Evolutionary conservation across 2,797 vertebrate species (phyloP), one percentile per base, ranked within the genome.

Genomic region (Enteromius radiatus): DNA sequence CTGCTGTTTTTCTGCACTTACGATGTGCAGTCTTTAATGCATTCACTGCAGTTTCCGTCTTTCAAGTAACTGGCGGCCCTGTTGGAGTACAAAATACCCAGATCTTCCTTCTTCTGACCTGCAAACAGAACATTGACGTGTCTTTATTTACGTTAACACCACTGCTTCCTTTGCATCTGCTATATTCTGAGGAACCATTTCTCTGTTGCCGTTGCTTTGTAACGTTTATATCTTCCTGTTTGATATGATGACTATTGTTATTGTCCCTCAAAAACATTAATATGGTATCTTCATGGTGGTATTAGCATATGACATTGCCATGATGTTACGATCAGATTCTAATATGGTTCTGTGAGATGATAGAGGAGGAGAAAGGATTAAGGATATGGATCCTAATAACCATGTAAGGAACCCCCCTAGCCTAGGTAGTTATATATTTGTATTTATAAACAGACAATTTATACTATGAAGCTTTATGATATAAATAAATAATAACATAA

Each of bases 31-130:
- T 98, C 97, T 81, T 96, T 95, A 81, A 97, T 93, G 91, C 97
- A 98, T 43, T 96, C 95, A 0, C 81, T 68, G 90, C 96, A 97
- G 89, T 96, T 96, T 2, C 97, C 97, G 4, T 96, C 94, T 91
- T 98, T 98, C 82, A 98, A 89, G 89, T 96, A 92, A 90, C 95
- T 95, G 0, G 97, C 97, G 19, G 97, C 97, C 26, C 97, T 95
- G 90, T 98, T 98, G 3, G 97, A 96, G 86, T 96, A 95, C 86
- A 98, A 93, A 87, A 97, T 93, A 77, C 93, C 94, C 78, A 96
- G 92, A 90, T 97, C 96, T 81, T 95, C 95, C 1, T 93, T 90
- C 71, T 92, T 93, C 82, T 93, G 90, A 87, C 91, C 96, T 96
- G 70, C 14, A 69, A 15, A 86, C 56, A 15, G 8, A 47, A 76